Base-by-base conservation (phyloP, 2,113 vertebrate species). In the Aldabrachelys gigantea region DNA sequence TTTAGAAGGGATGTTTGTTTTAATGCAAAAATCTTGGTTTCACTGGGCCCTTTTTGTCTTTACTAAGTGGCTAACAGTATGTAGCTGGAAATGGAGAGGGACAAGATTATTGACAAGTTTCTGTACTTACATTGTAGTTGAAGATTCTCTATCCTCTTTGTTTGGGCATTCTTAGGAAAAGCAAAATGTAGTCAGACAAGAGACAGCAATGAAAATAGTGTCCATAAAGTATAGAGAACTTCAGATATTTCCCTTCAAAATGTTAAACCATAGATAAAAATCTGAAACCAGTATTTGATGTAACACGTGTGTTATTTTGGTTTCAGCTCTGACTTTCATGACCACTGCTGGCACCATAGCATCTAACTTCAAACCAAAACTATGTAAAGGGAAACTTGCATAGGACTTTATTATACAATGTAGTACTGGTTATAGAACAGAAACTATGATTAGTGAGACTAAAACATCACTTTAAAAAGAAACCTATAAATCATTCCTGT, bases 151-250 rank as follows among this genome's bases (percentile, higher is more conserved):
- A 22, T 91, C 12, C 22, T 25, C 4, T 85, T 91, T 24, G 8
- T 92, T 80, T 91, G 22, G 50, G 21, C 49, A 35, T 0, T 62
- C 91, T 93, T 89, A 91, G 56, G 38, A 83, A 91, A 84, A 82
- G 22, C 49, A 87, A 89, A 82, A 31, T 52, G 1, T 41, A 78
- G 6, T 76, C 54, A 80, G 31, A 19, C 50, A 50, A 86, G 54
- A 80, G 6, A 80, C 14, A 59, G 21, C 69, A 27, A 75, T 38
- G 22, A 94, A 88, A 83, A 44, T 13, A 54, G 6, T 2, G 8
- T 92, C 47, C 41, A 50, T 88, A 69, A 80, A 49, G 62, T 62
- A 88, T 41, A 49, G 65, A 87, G 78, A 84, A 76, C 4, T 57
- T 80, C 1, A 87, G 84, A 21, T 84, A 9, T 88, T 89, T 56